Evolutionary conservation across 2,888 invertebrate genomes (phyloP), one percentile per base, ranked within the genome.

Genomic region (Mythimna pallens): DNA sequence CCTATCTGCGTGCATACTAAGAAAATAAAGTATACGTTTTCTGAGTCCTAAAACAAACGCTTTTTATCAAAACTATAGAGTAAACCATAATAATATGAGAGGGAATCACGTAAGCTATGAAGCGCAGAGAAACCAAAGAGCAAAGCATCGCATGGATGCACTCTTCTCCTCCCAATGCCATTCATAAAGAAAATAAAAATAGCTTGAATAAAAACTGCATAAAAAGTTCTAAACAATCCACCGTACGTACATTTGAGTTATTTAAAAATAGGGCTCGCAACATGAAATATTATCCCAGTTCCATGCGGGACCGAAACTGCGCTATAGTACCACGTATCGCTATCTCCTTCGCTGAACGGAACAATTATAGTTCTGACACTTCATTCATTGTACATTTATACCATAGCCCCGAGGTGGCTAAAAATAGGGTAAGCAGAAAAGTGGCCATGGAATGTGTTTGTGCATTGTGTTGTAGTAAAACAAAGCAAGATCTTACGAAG

Each of bases 311-410:
- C 20, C 9, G 61, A 52, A 74, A 76, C n/a, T 59, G 14, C n/a
- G 65, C 34, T 70, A 70, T 71, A 50, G 9, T 22, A 68, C 8
- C 1, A 55, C 1, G 20, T 58, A 59, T 65, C 5, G 57, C 17
- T 25, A 34, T 71, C 79, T 22, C 62, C 14, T 40, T 75, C 54
- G 14, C 65, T 40, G 57, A 78, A 34, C 81, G 83, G 84, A 84
- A 84, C 85, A 76, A 85, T 85, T 76, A 85, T 83, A 83, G 66
- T 83, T 76, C 81, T 83, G 69, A 75, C 85, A 85, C 85, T 78
- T 71, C 85, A 84, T 84, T 84, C 78, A 84, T 73, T 77, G 77
- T 73, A 66, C 72, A 64, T 77, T 82, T 66, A 71, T 70, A 77
- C 62, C 64, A 63, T 70, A 70, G 70, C 59, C 54, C 55, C 73